Evolutionary conservation across 2,888 invertebrate genomes (phyloP).

Genomic region (Dromius quadrimaculatus): DNA sequence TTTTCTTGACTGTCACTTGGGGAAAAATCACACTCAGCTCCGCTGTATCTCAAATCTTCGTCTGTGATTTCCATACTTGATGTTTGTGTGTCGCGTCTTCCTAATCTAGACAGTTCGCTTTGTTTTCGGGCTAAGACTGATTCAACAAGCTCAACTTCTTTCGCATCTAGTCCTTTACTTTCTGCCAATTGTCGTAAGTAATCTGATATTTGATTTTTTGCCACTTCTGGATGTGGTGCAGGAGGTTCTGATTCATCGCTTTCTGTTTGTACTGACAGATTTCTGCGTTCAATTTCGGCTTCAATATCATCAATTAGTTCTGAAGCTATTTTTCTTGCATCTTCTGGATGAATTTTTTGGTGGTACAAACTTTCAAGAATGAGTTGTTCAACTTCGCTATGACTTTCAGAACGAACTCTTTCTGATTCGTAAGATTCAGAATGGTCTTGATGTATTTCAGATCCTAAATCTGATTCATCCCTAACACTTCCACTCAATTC

Average conservation of each 20-base stretch:
- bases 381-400: slow-evolving; percentile 64
- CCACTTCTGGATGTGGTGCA: slow-evolving; percentile 59
- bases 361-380: slow-evolving; percentile 65
- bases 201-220: slow-evolving; percentile 64
- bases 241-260: slow-evolving; percentile 53
- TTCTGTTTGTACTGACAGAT: slow-evolving; percentile 55
- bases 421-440: slow-evolving; percentile 64
- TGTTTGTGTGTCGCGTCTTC: slow-evolving; percentile 67
- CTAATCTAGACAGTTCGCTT: slow-evolving; percentile 64
- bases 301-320: slow-evolving; percentile 70
- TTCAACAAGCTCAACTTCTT: slow-evolving; percentile 67
- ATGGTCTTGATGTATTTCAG: slow-evolving; percentile 64
- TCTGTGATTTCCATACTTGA: slow-evolving; percentile 72
- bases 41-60: slow-evolving; percentile 79
- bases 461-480: slow-evolving; percentile 64
- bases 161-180: slow-evolving; percentile 66
- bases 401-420: slow-evolving; percentile 63
- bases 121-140: slow-evolving; percentile 68
- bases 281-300: slow-evolving; percentile 67
- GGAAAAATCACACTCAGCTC: slow-evolving; percentile 75
- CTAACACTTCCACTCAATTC: slow-evolving; percentile 60
- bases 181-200: slow-evolving; percentile 66
- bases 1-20: slow-evolving; percentile 68
- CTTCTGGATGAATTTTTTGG: slow-evolving; percentile 66
- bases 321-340: slow-evolving; percentile 68